Evolutionary conservation across 2,113 vertebrate species (phyloP), one percentile per base, ranked within the genome.

Genomic region (Falcunculus frontatus): DNA sequence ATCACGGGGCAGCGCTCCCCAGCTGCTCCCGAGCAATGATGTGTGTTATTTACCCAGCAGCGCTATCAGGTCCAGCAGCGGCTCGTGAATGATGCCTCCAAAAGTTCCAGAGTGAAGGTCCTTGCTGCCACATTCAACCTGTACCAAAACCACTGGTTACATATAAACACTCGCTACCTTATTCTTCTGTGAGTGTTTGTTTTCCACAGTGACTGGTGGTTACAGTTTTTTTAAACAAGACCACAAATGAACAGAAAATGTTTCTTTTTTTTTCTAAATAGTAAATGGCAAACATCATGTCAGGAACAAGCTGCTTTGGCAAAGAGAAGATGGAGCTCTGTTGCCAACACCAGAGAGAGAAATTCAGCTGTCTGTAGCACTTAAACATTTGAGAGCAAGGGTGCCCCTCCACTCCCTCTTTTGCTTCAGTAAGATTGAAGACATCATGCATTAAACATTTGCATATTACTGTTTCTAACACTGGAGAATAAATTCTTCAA

Each of bases 41-140:
- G 17, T 2, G 4, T 60, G 27, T 19, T 56, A 16, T 98, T 98
- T 97, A 99, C 98, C 98, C 6, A 98, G 97, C 55, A 98, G 97
- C 52, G 97, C 97, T 16, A 98, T 94, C 93, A 98, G 56, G 65
- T 99, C 98, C 4, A 37, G 94, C 98, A 98, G 97, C 0, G 97
- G 97, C 70, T 99, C 98, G 1, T 98, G 93, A 29, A 98, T 76
- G 83, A 98, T 98, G 57, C 98, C 98, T 52, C 98, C 98, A 60
- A 97, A 98, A 25, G 97, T 97, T 72, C 98, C 98, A 4, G 98
- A 98, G 86, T 98, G 98, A 73, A 98, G 97, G 87, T 98, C 98
- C 62, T 97, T 97, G 37, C 96, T 89, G 39, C 97, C 96, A 44
- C 98, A 97, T 52, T 97, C 96, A 37, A 99, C 98, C 98, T 98